These are phyloP conservation scores for Acridotheres tristis DNA, from an alignment of 2,797 vertebrate species.

Conservation along the genomic window DNA sequence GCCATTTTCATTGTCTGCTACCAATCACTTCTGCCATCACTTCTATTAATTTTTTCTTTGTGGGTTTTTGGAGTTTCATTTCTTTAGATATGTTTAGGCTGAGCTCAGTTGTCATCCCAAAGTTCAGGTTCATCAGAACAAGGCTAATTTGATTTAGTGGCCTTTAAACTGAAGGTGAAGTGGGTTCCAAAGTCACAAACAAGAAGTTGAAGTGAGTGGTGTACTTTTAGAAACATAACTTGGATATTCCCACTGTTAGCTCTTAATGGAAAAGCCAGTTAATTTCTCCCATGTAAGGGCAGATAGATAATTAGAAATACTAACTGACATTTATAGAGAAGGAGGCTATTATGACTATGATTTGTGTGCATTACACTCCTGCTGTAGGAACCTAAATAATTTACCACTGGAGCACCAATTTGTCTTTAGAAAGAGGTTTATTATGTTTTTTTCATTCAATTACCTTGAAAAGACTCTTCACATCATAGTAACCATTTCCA, in stretches of 20 bases:
- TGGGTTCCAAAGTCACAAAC: neutral
- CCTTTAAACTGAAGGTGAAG: neutral
- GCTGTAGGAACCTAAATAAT: neutral
- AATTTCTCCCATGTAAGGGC: neutral
- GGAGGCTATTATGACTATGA: neutral
- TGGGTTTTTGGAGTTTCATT: neutral
- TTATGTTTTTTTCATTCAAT: neutral
- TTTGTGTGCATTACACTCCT: neutral
- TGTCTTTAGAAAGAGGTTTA: constrained; percentile 4
- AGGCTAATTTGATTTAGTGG: neutral
- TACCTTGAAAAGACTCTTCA: constrained; percentile 39
- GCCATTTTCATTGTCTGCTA: neutral
- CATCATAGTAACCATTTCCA: neutral
- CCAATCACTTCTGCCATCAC: neutral
- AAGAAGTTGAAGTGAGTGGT: neutral
- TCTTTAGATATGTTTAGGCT: neutral
- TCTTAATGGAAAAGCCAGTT: neutral
- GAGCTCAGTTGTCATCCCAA: neutral
- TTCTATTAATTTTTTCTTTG: neutral
- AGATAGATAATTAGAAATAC: constrained; percentile 11
- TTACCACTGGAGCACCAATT: neutral
- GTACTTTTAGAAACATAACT: neutral
- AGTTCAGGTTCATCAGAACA: neutral
- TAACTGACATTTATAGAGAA: neutral
- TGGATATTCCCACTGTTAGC: neutral